These are phyloP conservation scores for Drosophila subpulchrella DNA, from an alignment of 1,140 invertebrate genomes.

Conservation along the genomic window DNA sequence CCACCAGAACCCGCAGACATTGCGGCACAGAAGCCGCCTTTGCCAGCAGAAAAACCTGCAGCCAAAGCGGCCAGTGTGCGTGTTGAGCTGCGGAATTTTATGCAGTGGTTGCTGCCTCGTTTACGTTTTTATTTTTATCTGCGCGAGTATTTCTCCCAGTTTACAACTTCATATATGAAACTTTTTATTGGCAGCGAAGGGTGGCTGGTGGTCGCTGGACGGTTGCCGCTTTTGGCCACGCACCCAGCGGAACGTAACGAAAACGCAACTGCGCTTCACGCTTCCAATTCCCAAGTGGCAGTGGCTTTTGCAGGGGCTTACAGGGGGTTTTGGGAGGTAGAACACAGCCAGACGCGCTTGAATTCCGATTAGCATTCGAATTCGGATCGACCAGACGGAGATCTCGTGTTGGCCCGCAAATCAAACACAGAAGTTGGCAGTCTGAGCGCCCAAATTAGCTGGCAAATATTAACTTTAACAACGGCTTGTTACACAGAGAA, in stretches of 20 bases:
- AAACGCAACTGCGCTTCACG: constrained; percentile 82
- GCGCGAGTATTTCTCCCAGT: constrained; percentile 43
- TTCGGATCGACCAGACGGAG: constrained; percentile 18
- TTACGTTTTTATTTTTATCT: constrained; percentile 65
- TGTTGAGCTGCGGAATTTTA: constrained; percentile 76
- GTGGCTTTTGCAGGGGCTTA: background rate
- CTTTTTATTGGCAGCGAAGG: constrained; percentile 68
- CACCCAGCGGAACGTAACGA: constrained; percentile 77
- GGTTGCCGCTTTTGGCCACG: constrained; percentile 49
- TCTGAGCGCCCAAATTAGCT: constrained; percentile 29
- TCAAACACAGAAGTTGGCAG: constrained; percentile 44
- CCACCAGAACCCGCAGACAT: constrained; percentile 59
- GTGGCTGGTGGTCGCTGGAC: constrained; percentile 40
- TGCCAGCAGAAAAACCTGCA: constrained; percentile 40
- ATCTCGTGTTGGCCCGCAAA: constrained; percentile 52
- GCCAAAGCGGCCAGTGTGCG: constrained; percentile 49
- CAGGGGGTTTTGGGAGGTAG: constrained; percentile 1
- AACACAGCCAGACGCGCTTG: constrained; percentile 35
- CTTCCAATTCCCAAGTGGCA: constrained; percentile 50
- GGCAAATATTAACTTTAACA: constrained; percentile 34
- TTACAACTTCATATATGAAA: constrained; percentile 79
- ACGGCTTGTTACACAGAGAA: constrained; percentile 18
- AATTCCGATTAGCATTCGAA: constrained; percentile 45
- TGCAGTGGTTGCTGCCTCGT: constrained; percentile 69
- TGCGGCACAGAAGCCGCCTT: constrained; percentile 64